phyloP scores from a whole-genome alignment of 2,888 invertebrate genomes.

The Ceraclea dissimilis region DNA sequence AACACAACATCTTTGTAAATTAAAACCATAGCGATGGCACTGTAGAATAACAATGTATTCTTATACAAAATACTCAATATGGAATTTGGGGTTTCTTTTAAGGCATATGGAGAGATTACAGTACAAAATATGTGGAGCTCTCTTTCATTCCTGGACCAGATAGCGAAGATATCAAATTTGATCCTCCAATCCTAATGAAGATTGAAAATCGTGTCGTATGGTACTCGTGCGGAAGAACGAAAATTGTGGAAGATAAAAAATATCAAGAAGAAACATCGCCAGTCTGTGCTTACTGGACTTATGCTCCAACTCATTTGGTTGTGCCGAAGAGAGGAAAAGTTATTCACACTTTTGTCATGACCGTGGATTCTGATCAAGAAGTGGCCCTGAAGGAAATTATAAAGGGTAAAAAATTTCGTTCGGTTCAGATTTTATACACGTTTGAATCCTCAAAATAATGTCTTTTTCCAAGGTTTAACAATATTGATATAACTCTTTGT shows the following conservation, averaged over 20 bases:
- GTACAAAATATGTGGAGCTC: slow-evolving; percentile 44
- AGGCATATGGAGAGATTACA: slow-evolving; percentile 31
- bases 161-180: slow-evolving; percentile 40
- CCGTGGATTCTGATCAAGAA: slow-evolving; percentile 44
- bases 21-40: too few relatives aligned
- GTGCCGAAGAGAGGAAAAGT: slow-evolving; percentile 42
- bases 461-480: not conserved
- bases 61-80: too few relatives aligned
- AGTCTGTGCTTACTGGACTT: slow-evolving; percentile 45
- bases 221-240: slow-evolving; percentile 41
- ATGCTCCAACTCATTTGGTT: slow-evolving; percentile 42
- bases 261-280: slow-evolving; percentile 38
- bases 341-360: slow-evolving; percentile 47
- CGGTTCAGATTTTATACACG: too few relatives aligned
- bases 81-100: not conserved
- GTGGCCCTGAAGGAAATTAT: slow-evolving; percentile 38
- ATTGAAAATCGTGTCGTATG: slow-evolving; percentile 37
- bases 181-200: slow-evolving; percentile 37
- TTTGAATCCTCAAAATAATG: not conserved
- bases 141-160: slow-evolving; percentile 38
- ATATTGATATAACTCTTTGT: not conserved
- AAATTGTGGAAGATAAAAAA: slow-evolving; percentile 35
- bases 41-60: too few relatives aligned
- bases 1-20: not conserved
- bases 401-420: slow-evolving; percentile 31